These are phyloP conservation scores for Dendrolimus houi DNA, from an alignment of 2,888 invertebrate genomes.

Conservation along the genomic window DNA sequence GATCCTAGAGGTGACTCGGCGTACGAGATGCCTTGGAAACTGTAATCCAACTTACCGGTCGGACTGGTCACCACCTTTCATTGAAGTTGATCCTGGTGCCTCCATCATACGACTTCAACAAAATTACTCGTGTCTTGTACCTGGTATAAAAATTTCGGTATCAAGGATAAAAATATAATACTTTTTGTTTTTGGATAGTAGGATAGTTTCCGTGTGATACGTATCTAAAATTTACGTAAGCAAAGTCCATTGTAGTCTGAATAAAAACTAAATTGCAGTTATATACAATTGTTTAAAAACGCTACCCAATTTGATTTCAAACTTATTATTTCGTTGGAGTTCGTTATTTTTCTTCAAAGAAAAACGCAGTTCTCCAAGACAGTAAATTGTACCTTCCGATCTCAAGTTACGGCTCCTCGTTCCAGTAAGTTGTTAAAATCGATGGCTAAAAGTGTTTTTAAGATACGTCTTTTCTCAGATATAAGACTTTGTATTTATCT, in stretches of 20 bases:
- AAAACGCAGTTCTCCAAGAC: conserved; percentile 12
- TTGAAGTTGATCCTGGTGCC: conserved; percentile 53
- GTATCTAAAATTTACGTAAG: no score
- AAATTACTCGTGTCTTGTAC: conserved; percentile 6
- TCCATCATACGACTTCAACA: conserved; percentile 68
- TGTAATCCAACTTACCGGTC: conserved; percentile 51
- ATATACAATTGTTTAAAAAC: background rate
- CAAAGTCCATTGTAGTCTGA: no score
- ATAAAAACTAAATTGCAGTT: background rate
- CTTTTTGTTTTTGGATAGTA: background rate
- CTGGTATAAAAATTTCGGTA: background rate
- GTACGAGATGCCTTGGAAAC: conserved; percentile 66
- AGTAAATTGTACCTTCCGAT: conserved; percentile 19
- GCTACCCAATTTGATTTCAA: background rate
- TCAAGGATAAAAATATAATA: background rate
- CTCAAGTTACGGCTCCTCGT: background rate
- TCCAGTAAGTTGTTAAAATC: background rate
- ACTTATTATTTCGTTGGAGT: conserved; percentile 18
- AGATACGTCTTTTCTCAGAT: background rate
- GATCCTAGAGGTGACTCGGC: conserved; percentile 64
- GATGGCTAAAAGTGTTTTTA: background rate
- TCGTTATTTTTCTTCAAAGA: conserved; percentile 13
- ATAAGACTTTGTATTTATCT: background rate
- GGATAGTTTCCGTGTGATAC: no score
- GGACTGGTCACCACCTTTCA: conserved; percentile 45